Evolutionary conservation across 1,140 invertebrate genomes (phyloP), one percentile per base, ranked within the genome.

Genomic region (Geopemphigus sp.): DNA sequence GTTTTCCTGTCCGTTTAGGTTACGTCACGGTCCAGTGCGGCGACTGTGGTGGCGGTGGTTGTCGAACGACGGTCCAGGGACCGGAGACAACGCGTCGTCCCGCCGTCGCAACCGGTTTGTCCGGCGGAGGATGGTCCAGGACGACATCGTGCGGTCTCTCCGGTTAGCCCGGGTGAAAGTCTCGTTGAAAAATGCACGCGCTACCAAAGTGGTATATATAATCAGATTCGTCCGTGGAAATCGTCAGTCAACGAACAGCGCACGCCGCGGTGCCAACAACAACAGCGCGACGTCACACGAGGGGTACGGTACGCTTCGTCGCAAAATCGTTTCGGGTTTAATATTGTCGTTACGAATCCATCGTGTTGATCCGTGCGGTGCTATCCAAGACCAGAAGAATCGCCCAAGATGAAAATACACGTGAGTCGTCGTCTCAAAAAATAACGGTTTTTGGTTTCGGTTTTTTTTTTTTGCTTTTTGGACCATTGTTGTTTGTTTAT

Each of bases 101-200:
- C 11, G 8, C 66, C 12, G 45, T 4, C 11, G 47, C 68, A 47
- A 72, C 68, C 47, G 68, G 68, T 72, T 72, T 72, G 24, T 50
- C 24, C 26, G 3, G 39, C 32, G 32, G 68, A 72, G 17, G 68
- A 72, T 29, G 68, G 68, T 26, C 45, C 66, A 2, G 24, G 47
- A 54, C 17, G 26, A n/a, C n/a, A n/a, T n/a, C 32, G 32, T 3
- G 32, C 32, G 47, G 47, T 53, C 47, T 26, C 50, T 47, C 47
- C 68, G 22, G 45, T 68, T 68, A 15, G 14, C 10, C 50, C 68
- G 19, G 68, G 68, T 54, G 68, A 72, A 72, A 72, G 68, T 72
- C 68, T 72, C 54, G 2, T 12, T 54, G 68, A 72, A 70, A 72
- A 72, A 72, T 54, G 8, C 5, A 32, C 68, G 47, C 5, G 17